Evolutionary conservation across 2,888 invertebrate genomes (phyloP).

Genomic region (Coelopa pilipes): DNA sequence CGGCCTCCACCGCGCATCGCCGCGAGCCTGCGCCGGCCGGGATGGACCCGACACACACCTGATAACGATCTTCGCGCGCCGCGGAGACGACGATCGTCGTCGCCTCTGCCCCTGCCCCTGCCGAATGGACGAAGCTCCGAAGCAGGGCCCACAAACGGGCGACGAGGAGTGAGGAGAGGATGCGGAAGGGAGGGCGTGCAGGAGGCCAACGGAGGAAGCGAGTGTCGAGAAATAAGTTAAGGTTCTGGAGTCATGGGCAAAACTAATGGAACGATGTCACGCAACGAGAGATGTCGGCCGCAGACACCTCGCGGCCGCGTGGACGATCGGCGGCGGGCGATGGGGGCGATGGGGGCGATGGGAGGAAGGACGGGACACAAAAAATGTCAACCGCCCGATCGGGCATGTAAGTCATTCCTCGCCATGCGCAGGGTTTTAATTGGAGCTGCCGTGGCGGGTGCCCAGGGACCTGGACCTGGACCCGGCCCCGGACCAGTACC

Average conservation of each 20-base stretch:
- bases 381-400: constrained; percentile 10
- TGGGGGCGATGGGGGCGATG: neutral
- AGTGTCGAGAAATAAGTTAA: constrained; percentile 35
- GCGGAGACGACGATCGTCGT: constrained; percentile 23
- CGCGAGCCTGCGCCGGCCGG: constrained; percentile 30
- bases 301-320: neutral
- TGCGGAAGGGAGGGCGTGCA: neutral
- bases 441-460: neutral
- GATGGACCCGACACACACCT: constrained; percentile 50
- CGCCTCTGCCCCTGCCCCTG: neutral
- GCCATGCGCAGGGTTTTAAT: neutral
- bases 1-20: constrained; percentile 12
- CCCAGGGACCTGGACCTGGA: no score
- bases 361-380: neutral
- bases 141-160: neutral
- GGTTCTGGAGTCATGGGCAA: constrained; percentile 52
- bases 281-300: constrained; percentile 48
- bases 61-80: constrained; percentile 50
- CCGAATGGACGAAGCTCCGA: neutral
- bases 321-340: no score
- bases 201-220: neutral
- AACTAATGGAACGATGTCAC: constrained; percentile 57
- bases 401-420: neutral
- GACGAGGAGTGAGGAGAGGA: neutral
- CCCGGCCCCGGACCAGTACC: no score